Evolutionary conservation across 2,888 invertebrate genomes (phyloP), one percentile per base, ranked within the genome.

Genomic region (Allygus modestus): DNA sequence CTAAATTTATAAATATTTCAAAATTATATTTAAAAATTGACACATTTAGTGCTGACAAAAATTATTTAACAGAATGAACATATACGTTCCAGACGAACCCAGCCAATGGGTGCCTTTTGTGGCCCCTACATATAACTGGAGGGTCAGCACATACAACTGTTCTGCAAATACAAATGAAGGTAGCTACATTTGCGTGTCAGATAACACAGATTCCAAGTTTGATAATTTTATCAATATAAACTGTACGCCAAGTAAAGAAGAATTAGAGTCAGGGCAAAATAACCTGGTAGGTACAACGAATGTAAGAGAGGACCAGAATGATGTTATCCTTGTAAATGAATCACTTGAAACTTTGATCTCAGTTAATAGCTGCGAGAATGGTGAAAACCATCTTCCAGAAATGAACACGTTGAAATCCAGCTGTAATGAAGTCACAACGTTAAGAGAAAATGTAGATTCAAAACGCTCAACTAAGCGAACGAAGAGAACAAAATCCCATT

Each of bases 71-170:
- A 12, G 23, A n/a, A 58, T 58, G 58, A 0, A 9, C 5, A 4
- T 23, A 23, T 23, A 7, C 1, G 23, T 58, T 23, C 58, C 23
- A 58, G 58, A 58, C 7, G 58, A 58, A 7, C 5, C 58, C 58
- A 23, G 23, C 23, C 23, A 58, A 23, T 58, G 58, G 58, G 58
- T 58, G 23, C 58, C 58, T 2, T 58, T 58, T n/a, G 58, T 58
- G 1, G 23, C 20, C 7, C 58, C 58, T 20, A 58, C 20, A 23
- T 23, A 58, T 20, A 58, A 58, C 4, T 23, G 20, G 20, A 58
- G 17, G 1, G 7, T 37, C 37, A 37, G 9, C 7, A 51, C 1
- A 51, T 4, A n/a, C 15, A 51, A n/a, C 12, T 5, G 2, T 11
- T 51, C 51, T 51, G 2, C 15, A 2, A 12, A 51, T 51, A 7